Base-by-base conservation (phyloP, 2,888 invertebrate genomes). In the Drosophila phalerata region DNA sequence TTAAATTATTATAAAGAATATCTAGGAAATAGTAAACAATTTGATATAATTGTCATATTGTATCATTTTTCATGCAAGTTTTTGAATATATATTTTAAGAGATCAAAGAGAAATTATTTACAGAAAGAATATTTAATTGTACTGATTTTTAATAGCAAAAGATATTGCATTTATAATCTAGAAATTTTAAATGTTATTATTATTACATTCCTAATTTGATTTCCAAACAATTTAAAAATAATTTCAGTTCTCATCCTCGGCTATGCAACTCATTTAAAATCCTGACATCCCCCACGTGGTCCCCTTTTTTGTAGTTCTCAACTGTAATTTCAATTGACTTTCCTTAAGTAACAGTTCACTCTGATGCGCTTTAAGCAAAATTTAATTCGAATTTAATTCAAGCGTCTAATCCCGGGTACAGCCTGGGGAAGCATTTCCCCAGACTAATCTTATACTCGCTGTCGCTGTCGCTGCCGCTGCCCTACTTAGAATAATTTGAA, bases 401-500 rank as follows among this genome's bases (percentile, higher is more conserved):
- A 56, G 42, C 51, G 8, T 74, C 65, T 76, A 76, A 76, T 81
- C 81, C 76, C 25, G 68, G 38, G 40, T 19, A 48, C 30, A 40
- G n/a, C 25, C 51, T 47, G 37, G 37, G 68, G 65, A 58, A 57
- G 57, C 81, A 67, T 64, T 77, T 69, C 58, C 73, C 64, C 55
- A 67, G 73, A 73, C 82, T 83, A 88, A 83, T 83, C 82, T 88
- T 61, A 69, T 81, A 57, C 17, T 30, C 30, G 38, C 42, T 34
- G 43, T 22, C 32, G 70, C 62, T 43, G 63, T 47, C 42, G 67
- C 38, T 40, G 60, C 65, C 73, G 83, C 73, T 83, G 89, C 66
- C 76, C 88, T 87, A 85, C 84, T 85, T 87, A 84, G 73, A 89
- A 85, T 85, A 85, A 85, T 85, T 85, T 85, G 84, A 85, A 85